Conservation (phyloP, 2,888 invertebrate species). For the Hirtodrosophila alboralis region DNA sequence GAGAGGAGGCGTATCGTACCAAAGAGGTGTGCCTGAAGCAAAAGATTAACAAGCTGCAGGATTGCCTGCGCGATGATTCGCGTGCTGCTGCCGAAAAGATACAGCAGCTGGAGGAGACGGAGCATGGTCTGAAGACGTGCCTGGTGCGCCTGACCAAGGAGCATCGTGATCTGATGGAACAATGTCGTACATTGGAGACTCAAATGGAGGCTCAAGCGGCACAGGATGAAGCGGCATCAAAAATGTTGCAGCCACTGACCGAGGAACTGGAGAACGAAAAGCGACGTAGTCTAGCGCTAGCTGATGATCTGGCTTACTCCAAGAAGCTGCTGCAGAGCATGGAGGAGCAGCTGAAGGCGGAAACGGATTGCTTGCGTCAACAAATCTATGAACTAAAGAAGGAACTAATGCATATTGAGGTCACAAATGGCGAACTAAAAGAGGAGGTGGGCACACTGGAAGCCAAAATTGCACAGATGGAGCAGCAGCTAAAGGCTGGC, state of each 20-base stretch:
- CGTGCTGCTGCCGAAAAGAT: conserved; percentile 85
- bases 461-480: conserved; percentile 86
- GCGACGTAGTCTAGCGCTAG: conserved; percentile 79
- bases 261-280: conserved; percentile 82
- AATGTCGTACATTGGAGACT: conserved; percentile 84
- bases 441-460: conserved; percentile 89
- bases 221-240: conserved; percentile 85
- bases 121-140: conserved; percentile 85
- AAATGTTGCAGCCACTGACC: conserved; percentile 82
- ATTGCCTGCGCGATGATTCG: conserved; percentile 85
- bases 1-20: conserved; percentile 85
- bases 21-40: conserved; percentile 85
- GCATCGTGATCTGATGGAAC: conserved; percentile 84
- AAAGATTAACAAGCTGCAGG: conserved; percentile 86
- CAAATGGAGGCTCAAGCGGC: conserved; percentile 85
- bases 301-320: conserved; percentile 85
- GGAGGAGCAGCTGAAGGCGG: conserved; percentile 84
- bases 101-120: conserved; percentile 86
- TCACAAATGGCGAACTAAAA: conserved; percentile 88
- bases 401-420: conserved; percentile 87
- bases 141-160: conserved; percentile 86
- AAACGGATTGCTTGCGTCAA: conserved; percentile 85
- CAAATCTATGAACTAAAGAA: conserved; percentile 86
- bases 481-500: conserved; percentile 85
- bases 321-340: conserved; percentile 85